Base-by-base conservation (phyloP, 1,140 invertebrate species). In the Mercenaria mercenaria region DNA sequence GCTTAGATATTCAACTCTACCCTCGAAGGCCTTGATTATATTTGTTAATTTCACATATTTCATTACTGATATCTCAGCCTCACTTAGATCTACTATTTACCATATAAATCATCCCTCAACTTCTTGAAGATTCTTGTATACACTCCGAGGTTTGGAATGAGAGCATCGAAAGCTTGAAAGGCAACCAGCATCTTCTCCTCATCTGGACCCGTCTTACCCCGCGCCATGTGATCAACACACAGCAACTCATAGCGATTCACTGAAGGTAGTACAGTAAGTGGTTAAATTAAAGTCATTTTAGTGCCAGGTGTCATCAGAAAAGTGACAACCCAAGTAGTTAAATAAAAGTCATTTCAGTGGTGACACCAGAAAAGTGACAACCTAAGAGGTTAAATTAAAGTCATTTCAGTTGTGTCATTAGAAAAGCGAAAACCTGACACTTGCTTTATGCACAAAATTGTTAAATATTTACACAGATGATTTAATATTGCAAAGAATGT, bases 101-200 rank as follows among this genome's bases (percentile, higher is more conserved):
- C 94, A 91, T 93, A 95, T 10, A 96, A 89, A 87, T 96, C 95
- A 91, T 95, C 92, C 52, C 95, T 91, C 1, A 95, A 88, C 74
- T 93, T 93, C 64, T 89, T 87, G 61, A 95, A 93, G n/a, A 95
- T 91, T 77, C 92, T 90, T 29, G 92, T 88, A 84, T 95, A 96
- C 10, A 96, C 93, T 37, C 95, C 95, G 47, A 95, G 91, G 39
- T 95, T 93, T 47, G 95, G 95, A 50, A 95, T 89, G 15, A 96
- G 61, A 56, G 94, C 93, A 91, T 96, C 95, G 34, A 96, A 84
- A 4, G 93, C 95, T 82, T 95, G 88, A 85, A 96, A 96, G 13
- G 94, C 93, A 15, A 95, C 84, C 29, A 93, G 47, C 39, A 94
- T 94, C 43, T 93, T 92, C 41, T 96, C 95, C 80, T 95, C 93